Percentiles rank a stretch among this genome's conserved stretches.
Conservation (phyloP, 2,888 invertebrate species). For the Rhingia campestris region DNA sequence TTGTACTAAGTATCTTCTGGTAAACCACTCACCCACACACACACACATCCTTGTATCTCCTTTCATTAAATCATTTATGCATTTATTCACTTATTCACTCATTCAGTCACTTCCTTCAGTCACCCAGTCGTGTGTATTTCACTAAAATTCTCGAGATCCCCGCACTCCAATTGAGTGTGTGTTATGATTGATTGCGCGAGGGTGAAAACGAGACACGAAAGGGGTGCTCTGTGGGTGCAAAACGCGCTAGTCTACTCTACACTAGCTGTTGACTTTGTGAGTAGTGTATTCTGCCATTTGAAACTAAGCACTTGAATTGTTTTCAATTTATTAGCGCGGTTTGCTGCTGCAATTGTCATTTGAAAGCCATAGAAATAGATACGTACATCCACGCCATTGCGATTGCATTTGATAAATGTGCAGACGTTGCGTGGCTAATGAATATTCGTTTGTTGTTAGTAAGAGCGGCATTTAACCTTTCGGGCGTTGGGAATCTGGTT, state of each 20-base stretch:
- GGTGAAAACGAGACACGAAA: background rate
- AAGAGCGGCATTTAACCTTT: slow-evolving; percentile 39
- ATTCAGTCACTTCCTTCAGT: slow-evolving; percentile 25
- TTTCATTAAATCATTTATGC: slow-evolving; percentile 38
- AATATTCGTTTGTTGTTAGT: slow-evolving; percentile 26
- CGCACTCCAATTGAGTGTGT: slow-evolving; percentile 23
- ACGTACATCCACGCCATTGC: slow-evolving; percentile 14
- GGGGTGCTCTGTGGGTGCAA: background rate
- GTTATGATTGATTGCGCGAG: slow-evolving; percentile 43
- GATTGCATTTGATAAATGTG: slow-evolving; percentile 42
- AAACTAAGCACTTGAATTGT: slow-evolving; percentile 55
- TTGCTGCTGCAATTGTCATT: slow-evolving; percentile 40
- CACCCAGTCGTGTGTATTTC: background rate
- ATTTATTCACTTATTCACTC: slow-evolving; percentile 22
- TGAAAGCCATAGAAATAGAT: slow-evolving; percentile 33
- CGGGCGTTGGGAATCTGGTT: background rate
- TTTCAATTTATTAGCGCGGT: slow-evolving; percentile 60
- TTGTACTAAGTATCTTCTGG: slow-evolving; percentile 6
- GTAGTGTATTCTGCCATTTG: slow-evolving; percentile 51
- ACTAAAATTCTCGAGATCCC: slow-evolving; percentile 1
- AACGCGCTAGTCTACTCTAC: background rate
- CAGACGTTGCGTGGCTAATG: slow-evolving; percentile 32
- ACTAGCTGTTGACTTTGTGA: slow-evolving; percentile 27
- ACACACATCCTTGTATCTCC: slow-evolving; percentile 19
- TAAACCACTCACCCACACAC: background rate